Evolutionary conservation across 2,113 vertebrate species (phyloP).

Genomic region (Maccullochella peelii): DNA sequence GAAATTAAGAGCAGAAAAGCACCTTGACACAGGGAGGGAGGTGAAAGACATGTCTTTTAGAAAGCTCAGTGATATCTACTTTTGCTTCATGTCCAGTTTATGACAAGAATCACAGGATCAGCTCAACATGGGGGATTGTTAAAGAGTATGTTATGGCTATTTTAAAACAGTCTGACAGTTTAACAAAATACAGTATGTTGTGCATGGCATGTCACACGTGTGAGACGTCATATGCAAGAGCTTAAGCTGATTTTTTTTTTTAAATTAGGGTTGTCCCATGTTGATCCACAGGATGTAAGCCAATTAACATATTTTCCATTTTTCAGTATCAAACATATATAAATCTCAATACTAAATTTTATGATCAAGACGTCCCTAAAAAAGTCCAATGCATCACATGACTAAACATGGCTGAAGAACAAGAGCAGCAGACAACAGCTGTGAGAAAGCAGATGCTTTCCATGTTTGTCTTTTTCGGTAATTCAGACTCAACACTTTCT

Average conservation of each 20-base stretch:
- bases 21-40: constrained; percentile 8
- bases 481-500: constrained; percentile 59
- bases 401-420: constrained; percentile 20
- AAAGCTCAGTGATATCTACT: constrained; percentile 20
- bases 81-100: constrained; percentile 17
- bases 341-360: background rate
- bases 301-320: background rate
- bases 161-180: background rate
- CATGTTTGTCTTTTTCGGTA: constrained; percentile 53
- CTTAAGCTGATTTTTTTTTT: background rate
- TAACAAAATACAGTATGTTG: background rate
- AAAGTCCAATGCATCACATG: constrained; percentile 13
- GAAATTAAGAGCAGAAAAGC: constrained; percentile 41
- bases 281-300: background rate
- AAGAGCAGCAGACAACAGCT: constrained; percentile 53
- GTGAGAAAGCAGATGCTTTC: constrained; percentile 64
- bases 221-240: background rate
- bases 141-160: background rate
- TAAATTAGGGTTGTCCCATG: background rate
- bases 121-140: background rate
- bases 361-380: background rate
- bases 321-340: background rate
- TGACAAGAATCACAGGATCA: background rate
- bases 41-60: constrained; percentile 6
- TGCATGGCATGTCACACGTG: background rate